These are phyloP conservation scores for Drosophila aff. DNA, from an alignment of 1,140 invertebrate species.

Conservation along the genomic window DNA sequence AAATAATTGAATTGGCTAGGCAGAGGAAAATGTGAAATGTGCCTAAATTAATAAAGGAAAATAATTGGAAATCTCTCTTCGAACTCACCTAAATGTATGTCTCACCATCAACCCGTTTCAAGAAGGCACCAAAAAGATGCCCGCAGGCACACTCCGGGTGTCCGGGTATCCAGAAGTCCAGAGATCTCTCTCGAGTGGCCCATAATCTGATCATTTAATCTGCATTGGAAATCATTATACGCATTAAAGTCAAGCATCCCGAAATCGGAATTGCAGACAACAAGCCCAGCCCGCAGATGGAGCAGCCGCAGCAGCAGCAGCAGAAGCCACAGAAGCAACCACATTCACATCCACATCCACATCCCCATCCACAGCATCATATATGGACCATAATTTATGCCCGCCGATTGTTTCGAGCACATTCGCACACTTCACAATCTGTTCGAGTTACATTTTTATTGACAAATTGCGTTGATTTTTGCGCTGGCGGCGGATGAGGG, in stretches of 20 bases:
- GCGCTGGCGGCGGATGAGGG: conserved; percentile 67
- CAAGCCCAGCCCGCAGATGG: conserved; percentile 45
- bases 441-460: conserved; percentile 84
- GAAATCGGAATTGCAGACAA: conserved; percentile 29
- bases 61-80: conserved; percentile 26
- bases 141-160: conserved; percentile 28
- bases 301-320: conserved; percentile 14
- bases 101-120: neutral
- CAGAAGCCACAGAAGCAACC: conserved; percentile 2
- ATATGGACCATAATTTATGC: conserved; percentile 77
- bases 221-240: conserved; percentile 81
- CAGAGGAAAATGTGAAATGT: conserved; percentile 20
- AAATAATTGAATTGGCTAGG: conserved; percentile 46
- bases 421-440: conserved; percentile 83
- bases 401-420: conserved; percentile 79
- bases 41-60: conserved; percentile 27
- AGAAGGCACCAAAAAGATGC: neutral
- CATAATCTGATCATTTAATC: conserved; percentile 79
- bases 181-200: conserved; percentile 59
- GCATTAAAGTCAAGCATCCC: conserved; percentile 74
- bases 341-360: conserved; percentile 14
- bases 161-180: neutral
- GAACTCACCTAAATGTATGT: neutral
- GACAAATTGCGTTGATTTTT: conserved; percentile 84
- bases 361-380: conserved; percentile 1